Evolutionary conservation across 2,888 invertebrate genomes (phyloP).

Genomic region (Globia sparganii): DNA sequence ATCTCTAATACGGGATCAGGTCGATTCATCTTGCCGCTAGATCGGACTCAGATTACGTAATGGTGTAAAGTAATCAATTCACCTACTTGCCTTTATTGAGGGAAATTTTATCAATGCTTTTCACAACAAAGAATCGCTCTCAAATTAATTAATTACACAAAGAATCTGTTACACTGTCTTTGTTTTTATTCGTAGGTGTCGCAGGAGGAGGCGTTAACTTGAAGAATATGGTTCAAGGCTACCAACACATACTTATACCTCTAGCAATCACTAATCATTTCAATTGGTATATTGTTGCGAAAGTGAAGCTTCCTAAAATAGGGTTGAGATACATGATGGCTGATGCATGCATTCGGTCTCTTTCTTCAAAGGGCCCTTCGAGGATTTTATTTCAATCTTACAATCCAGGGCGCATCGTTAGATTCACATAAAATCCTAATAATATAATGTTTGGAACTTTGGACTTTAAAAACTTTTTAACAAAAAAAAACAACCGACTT

Average conservation of each 20-base stretch:
- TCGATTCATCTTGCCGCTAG: constrained; percentile 33
- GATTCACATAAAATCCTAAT: not conserved
- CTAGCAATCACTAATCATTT: not conserved
- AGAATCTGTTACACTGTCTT: constrained; percentile 17
- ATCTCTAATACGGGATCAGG: constrained; percentile 39
- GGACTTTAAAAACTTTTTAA: no score
- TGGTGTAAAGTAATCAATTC: constrained; percentile 40
- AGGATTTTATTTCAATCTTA: no score
- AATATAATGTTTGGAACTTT: not conserved
- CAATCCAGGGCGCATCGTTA: not conserved
- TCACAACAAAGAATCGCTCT: constrained; percentile 25
- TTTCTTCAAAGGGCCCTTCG: no score
- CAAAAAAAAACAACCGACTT: no score
- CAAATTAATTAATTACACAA: constrained; percentile 48
- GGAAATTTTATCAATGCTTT: constrained; percentile 17
- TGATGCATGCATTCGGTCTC: no score
- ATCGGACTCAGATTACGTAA: constrained; percentile 21
- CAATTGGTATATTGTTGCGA: not conserved
- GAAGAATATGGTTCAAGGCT: constrained; percentile 8
- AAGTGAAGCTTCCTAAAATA: not conserved
- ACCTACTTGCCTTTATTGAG: constrained; percentile 22
- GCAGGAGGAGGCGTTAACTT: constrained; percentile 5
- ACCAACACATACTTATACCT: not conserved
- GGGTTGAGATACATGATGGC: no score
- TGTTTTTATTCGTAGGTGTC: constrained; percentile 41